A percentile compares a stretch with the other conserved stretches of the same genome.
Conservation (phyloP, 2,888 invertebrate genomes). For the Spialia ferax region DNA sequence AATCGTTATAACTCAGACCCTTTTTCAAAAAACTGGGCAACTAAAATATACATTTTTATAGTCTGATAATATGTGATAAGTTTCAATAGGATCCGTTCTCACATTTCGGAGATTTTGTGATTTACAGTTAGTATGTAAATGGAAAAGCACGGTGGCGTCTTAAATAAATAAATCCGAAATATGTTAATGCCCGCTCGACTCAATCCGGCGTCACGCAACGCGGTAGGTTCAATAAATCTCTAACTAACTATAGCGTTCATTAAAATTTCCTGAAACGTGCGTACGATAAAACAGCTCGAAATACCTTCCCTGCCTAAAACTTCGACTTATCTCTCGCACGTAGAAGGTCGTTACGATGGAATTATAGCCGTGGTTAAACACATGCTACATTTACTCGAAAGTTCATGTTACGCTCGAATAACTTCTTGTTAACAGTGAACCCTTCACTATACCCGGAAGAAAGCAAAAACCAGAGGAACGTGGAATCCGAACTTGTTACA, state of each 20-base stretch:
- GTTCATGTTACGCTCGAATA: constrained; percentile 78
- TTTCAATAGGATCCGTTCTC: too few species aligned
- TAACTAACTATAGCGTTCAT: constrained; percentile 71
- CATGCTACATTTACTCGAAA: constrained; percentile 85
- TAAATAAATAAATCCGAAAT: constrained; percentile 16
- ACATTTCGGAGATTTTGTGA: too few species aligned
- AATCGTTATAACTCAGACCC: too few species aligned
- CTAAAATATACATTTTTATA: too few species aligned
- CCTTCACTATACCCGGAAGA: constrained; percentile 46
- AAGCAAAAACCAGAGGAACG: constrained; percentile 14
- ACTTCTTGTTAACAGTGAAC: constrained; percentile 68
- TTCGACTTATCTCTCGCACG: constrained; percentile 84
- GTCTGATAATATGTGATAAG: too few species aligned
- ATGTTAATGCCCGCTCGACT: constrained; percentile 10
- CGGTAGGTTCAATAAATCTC: constrained; percentile 63
- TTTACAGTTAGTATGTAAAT: too few species aligned
- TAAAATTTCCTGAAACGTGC: constrained; percentile 81
- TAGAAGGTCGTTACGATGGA: constrained; percentile 80
- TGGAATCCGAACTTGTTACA: constrained; percentile 2
- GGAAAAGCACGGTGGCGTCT: too few species aligned
- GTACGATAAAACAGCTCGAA: constrained; percentile 75
- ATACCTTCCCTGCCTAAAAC: constrained; percentile 75
- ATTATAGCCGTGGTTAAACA: constrained; percentile 83
- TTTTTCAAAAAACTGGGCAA: too few species aligned
- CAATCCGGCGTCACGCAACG: constrained; percentile 38